Conservation (phyloP, 2,113 vertebrate genomes). For the Heterotis niloticus region DNA sequence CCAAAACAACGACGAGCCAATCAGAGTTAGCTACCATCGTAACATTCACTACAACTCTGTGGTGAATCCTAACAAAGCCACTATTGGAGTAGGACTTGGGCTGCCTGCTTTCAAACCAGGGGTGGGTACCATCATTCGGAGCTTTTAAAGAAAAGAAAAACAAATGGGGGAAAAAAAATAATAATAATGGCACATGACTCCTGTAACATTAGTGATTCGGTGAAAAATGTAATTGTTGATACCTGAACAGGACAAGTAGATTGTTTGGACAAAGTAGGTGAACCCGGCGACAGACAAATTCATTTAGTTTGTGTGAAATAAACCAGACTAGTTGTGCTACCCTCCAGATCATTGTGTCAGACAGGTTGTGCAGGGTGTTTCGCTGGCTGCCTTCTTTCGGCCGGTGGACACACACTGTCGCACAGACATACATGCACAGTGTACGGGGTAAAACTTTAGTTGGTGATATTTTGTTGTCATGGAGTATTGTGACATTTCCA, state of each 20-base stretch:
- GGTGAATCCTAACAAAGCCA: slow-evolving; percentile 94
- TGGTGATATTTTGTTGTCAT: too few relatives aligned
- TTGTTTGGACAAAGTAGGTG: neutral
- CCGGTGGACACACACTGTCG: neutral
- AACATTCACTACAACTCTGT: slow-evolving; percentile 98
- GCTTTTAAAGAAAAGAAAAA: neutral
- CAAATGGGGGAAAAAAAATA: neutral
- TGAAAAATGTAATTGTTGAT: neutral
- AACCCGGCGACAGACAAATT: neutral
- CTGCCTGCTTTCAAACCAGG: slow-evolving; percentile 91
- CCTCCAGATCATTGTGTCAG: slow-evolving; percentile 16
- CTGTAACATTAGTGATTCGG: neutral
- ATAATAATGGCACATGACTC: neutral
- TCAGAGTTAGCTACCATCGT: slow-evolving; percentile 92
- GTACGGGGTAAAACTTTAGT: too few relatives aligned
- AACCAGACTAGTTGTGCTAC: slow-evolving; percentile 5
- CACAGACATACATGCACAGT: neutral
- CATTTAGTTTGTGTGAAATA: slow-evolving; percentile 8
- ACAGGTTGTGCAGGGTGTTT: slow-evolving; percentile 17
- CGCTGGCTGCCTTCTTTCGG: neutral
- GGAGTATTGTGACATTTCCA: too few relatives aligned
- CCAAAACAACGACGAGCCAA: slow-evolving; percentile 91
- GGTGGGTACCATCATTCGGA: slow-evolving; percentile 57
- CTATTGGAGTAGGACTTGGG: slow-evolving; percentile 89
- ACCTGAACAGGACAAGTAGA: neutral